These are phyloP conservation scores for Clamator glandarius DNA, from an alignment of 2,797 vertebrate genomes.

Conservation along the genomic window DNA sequence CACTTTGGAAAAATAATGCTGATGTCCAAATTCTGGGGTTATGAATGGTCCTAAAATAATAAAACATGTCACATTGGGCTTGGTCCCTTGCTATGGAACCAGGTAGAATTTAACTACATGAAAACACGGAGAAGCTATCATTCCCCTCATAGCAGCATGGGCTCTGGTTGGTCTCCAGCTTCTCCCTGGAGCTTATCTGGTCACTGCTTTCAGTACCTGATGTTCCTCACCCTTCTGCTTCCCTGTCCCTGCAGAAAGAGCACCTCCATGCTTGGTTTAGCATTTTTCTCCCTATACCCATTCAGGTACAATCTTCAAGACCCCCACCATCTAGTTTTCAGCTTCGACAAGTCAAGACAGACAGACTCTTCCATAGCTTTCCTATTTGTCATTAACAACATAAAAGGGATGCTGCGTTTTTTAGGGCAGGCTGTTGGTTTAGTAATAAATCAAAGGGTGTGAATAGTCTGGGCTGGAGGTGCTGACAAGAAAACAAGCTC, in stretches of 20 bases:
- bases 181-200: neutral
- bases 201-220: neutral
- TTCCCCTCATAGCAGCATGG: neutral
- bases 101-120: neutral
- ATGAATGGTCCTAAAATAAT: neutral
- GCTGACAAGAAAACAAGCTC: neutral
- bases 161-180: neutral
- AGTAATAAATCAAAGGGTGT: neutral
- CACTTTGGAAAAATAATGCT: neutral
- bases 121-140: neutral
- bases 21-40: neutral
- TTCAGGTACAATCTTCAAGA: neutral
- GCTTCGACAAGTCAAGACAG: neutral
- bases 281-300: neutral
- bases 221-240: neutral
- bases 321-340: neutral
- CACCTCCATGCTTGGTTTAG: neutral
- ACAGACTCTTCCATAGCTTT: neutral
- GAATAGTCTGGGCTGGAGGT: neutral
- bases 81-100: fast-evolving
- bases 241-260: neutral
- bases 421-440: neutral
- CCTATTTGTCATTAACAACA: neutral
- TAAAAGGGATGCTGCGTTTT: neutral
- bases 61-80: neutral